phyloP scores from a whole-genome alignment of 2,113 vertebrate species.

The Herpetotheres cachinnans region DNA sequence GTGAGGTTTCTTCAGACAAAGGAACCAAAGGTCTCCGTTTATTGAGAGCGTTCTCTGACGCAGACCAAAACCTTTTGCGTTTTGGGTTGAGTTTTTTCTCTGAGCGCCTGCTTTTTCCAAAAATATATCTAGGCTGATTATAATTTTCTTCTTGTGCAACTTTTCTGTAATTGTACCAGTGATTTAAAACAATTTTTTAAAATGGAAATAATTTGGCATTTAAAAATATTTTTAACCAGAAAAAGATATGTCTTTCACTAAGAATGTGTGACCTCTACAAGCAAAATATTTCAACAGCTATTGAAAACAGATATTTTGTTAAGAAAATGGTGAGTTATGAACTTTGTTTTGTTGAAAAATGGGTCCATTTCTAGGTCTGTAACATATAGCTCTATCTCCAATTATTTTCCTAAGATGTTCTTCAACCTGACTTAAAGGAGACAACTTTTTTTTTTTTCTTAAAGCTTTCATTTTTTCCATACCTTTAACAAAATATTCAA shows the following conservation, averaged over 20 bases:
- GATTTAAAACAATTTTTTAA: not conserved
- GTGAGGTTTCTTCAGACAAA: conserved; percentile 49
- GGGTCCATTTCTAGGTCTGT: not conserved
- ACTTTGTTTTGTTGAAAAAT: not conserved
- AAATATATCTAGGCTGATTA: not conserved
- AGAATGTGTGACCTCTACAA: conserved; percentile 17
- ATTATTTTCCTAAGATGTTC: not conserved
- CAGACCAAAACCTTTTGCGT: not conserved
- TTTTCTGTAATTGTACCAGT: not conserved
- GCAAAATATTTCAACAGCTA: conserved; percentile 7
- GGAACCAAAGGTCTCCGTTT: not conserved
- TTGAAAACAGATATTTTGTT: conserved; percentile 19
- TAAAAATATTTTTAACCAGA: not conserved
- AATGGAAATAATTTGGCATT: not conserved
- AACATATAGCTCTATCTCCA: not conserved
- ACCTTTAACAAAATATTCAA: not conserved
- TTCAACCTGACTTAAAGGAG: not conserved
- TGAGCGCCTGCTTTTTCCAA: not conserved
- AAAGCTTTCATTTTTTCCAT: not conserved
- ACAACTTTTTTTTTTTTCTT: not conserved
- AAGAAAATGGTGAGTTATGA: not conserved
- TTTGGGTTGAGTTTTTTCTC: not conserved
- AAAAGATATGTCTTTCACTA: not conserved
- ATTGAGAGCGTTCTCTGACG: not conserved
- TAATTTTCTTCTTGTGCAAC: not conserved